Base-by-base conservation (phyloP, 2,888 invertebrate genomes). In the Oxycera nigricornis region DNA sequence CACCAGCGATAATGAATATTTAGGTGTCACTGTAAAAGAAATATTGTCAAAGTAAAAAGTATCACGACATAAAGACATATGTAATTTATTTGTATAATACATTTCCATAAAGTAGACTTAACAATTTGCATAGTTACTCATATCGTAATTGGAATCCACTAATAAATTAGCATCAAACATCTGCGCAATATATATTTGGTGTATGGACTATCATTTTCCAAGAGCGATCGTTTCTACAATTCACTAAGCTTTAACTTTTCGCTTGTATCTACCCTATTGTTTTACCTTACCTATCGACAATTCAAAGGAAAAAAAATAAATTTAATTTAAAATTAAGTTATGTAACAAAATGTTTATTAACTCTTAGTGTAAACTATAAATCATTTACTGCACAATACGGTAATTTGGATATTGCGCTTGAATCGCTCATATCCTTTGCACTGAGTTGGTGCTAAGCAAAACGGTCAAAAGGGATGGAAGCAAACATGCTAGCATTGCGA, bases 281-380 rank as follows among this genome's bases (percentile, higher is more conserved):
- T 46, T 46, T 46, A 46, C 17, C 17, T 46, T 46, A n/a, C 46
- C 17, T 14, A 46, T 35, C 46, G 17, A 55, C 7, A 55, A 55
- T 55, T 2, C 2, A 55, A 55, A 2, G 7, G 22, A 11, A 22
- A 22, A 24, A 46, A 46, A 46, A 46, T n/a, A 46, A 35, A 7
- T 46, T 55, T 70, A 70, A 70, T 55, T 70, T 70, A 70, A 70
- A 52, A 30, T 46, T 46, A 46, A 46, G 46, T 67, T 67, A 67
- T 41, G 22, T 70, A 70, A 70, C 70, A 70, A 70, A 70, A 70
- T 70, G 11, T 46, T 46, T 46, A 46, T 7, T 11, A 46, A 7
- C 46, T 46, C 46, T 46, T 46, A 46, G 17, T 46, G 3, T 46
- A 46, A 46, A 46, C 46, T 46, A 46, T 46, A 46, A 46, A 46